Evolutionary conservation across 2,888 invertebrate genomes (phyloP), one percentile per base, ranked within the genome.

Genomic region (Ypsolopha sequella): DNA sequence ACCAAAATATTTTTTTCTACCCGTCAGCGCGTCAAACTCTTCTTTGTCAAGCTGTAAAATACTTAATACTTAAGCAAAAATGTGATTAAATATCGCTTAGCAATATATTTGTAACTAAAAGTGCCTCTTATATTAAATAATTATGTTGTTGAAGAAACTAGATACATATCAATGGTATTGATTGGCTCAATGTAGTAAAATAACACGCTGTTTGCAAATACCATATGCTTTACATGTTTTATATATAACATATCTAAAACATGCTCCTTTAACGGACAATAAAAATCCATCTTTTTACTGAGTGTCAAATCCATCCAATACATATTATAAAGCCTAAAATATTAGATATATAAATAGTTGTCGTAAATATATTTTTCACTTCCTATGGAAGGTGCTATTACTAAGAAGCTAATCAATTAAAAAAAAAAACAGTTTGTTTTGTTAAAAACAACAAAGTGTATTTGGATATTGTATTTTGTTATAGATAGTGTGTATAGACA

Each of bases 351-450:
- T 45, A 34, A 8, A 6, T 8, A 45, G 11, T 45, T 35, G n/a
- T 43, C 36, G 50, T 38, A 52, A 44, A 35, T 51, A 53, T 50
- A 52, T 49, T 47, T 52, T 44, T 53, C 65, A 65, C 73, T 72
- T 74, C 72, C 74, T 61, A 63, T 65, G 74, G 74, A 74, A 74
- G 74, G 74, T 74, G 74, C 74, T 74, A 73, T 52, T 56, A 45
- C 14, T 54, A 52, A 52, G 56, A 54, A 57, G 38, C 24, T 57
- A 58, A 56, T 55, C 52, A 53, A 53, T 58, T 52, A 52, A 10
- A 34, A 10, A 10, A 36, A 36, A 47, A 47, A 36, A 2, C 41
- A 11, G 7, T 33, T 6, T 10, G n/a, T 36, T 1, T 39, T 33
- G 11, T 24, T 48, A 41, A 14, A 41, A 48, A 36, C 11, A 43